phyloP scores from a whole-genome alignment of 2,888 invertebrate genomes.

The Leptura quadrifasciata region DNA sequence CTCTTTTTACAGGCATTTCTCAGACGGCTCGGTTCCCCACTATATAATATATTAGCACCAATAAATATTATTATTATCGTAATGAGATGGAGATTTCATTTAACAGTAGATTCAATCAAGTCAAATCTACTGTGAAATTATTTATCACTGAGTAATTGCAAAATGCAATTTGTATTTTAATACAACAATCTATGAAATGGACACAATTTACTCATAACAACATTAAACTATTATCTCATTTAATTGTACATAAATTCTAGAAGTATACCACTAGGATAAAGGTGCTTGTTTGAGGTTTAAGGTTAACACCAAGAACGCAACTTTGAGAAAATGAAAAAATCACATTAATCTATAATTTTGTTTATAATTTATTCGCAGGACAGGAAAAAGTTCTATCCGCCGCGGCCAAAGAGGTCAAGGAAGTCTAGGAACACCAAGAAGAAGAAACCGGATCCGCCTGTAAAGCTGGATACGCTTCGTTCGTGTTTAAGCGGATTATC shows the following conservation, averaged over 20 bases:
- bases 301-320: constrained; percentile 23
- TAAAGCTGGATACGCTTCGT: constrained; percentile 69
- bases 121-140: background rate
- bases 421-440: constrained; percentile 58
- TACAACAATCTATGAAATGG: too few relatives aligned
- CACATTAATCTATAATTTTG: constrained; percentile 11
- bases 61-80: background rate
- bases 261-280: background rate
- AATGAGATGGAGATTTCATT: background rate
- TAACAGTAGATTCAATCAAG: background rate
- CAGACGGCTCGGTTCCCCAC: too few relatives aligned
- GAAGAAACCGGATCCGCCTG: constrained; percentile 55
- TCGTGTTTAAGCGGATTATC: constrained; percentile 67
- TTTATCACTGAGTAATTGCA: background rate
- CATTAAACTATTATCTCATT: too few relatives aligned
- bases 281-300: background rate
- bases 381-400: constrained; percentile 82
- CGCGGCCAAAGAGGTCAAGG: constrained; percentile 75
- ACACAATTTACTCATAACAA: too few relatives aligned
- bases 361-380: constrained; percentile 73
- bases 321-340: constrained; percentile 10
- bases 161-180: too few relatives aligned
- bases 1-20: too few relatives aligned
- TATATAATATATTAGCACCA: too few relatives aligned
- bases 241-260: too few relatives aligned